Conservation (phyloP, 2,797 vertebrate genomes). For the Orestias chungarensis region DNA sequence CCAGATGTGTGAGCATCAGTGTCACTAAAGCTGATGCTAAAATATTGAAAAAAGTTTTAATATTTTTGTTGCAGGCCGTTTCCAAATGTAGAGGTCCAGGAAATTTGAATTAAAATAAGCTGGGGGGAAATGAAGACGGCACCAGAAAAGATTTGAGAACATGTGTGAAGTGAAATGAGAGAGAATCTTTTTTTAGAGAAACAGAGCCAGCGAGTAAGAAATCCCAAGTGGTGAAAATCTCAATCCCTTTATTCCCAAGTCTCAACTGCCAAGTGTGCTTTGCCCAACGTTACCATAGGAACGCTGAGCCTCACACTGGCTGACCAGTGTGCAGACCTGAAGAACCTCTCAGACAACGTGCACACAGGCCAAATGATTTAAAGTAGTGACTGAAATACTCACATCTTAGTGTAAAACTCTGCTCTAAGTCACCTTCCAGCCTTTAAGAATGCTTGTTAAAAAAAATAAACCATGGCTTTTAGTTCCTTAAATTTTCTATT, state of each 20-base stretch:
- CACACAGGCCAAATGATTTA: slow-evolving; percentile 13
- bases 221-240: slow-evolving; percentile 43
- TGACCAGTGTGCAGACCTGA: slow-evolving; percentile 46
- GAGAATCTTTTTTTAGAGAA: slow-evolving; percentile 46
- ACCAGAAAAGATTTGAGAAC: slow-evolving; percentile 38
- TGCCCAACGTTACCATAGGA: slow-evolving; percentile 68
- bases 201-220: slow-evolving; percentile 55
- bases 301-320: slow-evolving; percentile 55
- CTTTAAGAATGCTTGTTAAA: background rate
- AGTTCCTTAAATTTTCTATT: background rate
- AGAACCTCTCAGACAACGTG: slow-evolving; percentile 24
- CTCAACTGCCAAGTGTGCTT: slow-evolving; percentile 54
- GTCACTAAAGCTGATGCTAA: slow-evolving; percentile 20
- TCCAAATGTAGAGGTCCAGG: slow-evolving; percentile 26
- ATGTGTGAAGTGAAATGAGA: slow-evolving; percentile 55
- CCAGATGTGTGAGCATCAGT: slow-evolving; percentile 22
- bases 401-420: slow-evolving; percentile 7
- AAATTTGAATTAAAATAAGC: slow-evolving; percentile 30
- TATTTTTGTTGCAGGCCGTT: slow-evolving; percentile 13
- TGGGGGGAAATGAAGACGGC: slow-evolving; percentile 29
- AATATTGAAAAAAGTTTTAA: slow-evolving; percentile 15
- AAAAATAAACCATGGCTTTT: background rate
- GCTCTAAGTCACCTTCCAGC: slow-evolving; percentile 16
- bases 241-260: slow-evolving; percentile 48
- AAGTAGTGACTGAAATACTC: background rate